Percentiles rank a stretch among this genome's conserved stretches.
Evolutionary conservation across 2,797 vertebrate genomes (phyloP).

Genomic region (Monodelphis domestica): DNA sequence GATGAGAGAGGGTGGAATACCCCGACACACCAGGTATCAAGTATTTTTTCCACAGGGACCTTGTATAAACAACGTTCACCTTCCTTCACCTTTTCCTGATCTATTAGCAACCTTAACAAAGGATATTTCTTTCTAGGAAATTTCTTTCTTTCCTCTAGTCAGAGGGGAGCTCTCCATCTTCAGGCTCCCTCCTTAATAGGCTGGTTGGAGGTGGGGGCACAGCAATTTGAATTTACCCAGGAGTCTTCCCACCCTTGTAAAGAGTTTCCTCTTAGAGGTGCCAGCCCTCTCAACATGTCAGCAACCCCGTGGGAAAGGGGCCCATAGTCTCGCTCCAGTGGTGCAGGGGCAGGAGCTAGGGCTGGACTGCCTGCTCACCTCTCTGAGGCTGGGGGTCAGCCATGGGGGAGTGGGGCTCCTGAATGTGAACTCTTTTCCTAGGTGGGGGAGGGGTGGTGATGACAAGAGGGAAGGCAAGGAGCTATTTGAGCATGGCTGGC

Average conservation of each 20-base stretch:
- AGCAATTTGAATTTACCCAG: neutral
- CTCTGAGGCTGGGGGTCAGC: conserved; percentile 37
- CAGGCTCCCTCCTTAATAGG: neutral
- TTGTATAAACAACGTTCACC: neutral
- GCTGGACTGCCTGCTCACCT: neutral
- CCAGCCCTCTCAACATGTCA: neutral
- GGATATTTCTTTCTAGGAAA: neutral
- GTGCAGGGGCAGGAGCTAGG: conserved; percentile 27
- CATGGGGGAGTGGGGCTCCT: conserved; percentile 3
- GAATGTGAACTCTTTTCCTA: neutral
- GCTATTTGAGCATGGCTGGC: neutral
- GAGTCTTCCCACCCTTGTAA: neutral
- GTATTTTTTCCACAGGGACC: neutral
- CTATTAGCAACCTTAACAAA: neutral
- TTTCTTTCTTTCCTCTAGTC: neutral
- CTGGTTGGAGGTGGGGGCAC: neutral
- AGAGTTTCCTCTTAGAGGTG: neutral
- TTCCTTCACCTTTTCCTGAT: neutral
- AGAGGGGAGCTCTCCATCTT: neutral
- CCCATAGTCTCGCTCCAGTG: conserved; percentile 56
- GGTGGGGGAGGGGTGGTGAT: neutral
- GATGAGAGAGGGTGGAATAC: neutral
- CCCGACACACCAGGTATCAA: neutral
- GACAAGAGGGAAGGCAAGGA: neutral
- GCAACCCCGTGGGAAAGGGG: conserved; percentile 1